Percentiles rank a stretch among this genome's conserved stretches.
phyloP scores from a whole-genome alignment of 2,888 invertebrate genomes.

The Chorisops tibialis region DNA sequence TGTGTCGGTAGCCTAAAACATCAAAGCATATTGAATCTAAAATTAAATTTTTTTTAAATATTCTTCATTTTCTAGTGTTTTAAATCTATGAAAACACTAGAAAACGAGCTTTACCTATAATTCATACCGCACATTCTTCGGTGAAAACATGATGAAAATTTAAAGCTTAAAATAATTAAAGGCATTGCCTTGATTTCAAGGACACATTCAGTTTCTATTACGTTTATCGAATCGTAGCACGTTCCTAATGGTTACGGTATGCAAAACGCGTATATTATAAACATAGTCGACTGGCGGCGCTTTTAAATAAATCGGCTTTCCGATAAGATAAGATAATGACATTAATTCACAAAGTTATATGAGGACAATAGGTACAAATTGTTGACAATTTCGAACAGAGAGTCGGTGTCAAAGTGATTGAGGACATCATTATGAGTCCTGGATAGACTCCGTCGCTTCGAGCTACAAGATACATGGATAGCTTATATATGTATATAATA shows the following conservation, averaged over 20 bases:
- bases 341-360: not conserved
- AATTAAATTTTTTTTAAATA: too few species aligned
- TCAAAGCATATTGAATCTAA: too few species aligned
- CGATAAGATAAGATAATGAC: slow-evolving; percentile 12
- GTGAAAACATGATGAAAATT: too few species aligned
- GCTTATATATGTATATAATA: too few species aligned
- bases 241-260: not conserved
- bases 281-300: not conserved
- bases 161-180: too few species aligned
- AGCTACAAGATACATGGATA: too few species aligned
- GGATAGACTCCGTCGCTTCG: too few species aligned
- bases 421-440: slow-evolving; percentile 5
- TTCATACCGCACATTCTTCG: too few species aligned
- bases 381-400: slow-evolving; percentile 15
- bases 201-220: not conserved
- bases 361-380: slow-evolving; percentile 12
- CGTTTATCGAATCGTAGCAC: not conserved
- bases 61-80: too few species aligned
- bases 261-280: slow-evolving; percentile 10
- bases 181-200: not conserved
- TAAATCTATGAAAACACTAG: too few species aligned
- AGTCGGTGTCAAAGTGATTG: slow-evolving; percentile 15
- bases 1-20: too few species aligned
- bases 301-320: slow-evolving; percentile 8
- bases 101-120: too few species aligned